Evolutionary conservation across 2,888 invertebrate genomes (phyloP).

Genomic region (Mycalesis mineus): DNA sequence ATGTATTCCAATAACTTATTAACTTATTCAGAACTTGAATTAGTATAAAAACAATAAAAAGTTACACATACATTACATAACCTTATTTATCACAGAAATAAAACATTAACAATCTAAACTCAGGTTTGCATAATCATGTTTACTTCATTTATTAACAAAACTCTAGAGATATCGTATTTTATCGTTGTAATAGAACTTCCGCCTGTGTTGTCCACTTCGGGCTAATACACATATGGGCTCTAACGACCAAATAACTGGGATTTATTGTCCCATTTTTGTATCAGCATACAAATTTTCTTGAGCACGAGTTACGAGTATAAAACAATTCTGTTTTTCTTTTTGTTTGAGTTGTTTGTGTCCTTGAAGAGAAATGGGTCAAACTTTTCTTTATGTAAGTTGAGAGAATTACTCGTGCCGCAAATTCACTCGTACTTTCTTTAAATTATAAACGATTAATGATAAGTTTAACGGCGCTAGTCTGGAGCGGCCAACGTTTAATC

Average conservation of each 20-base stretch:
- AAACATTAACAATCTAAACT: background rate
- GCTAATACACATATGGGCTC: background rate
- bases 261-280: slow-evolving; percentile 5
- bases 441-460: no score
- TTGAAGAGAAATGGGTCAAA: background rate
- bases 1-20: no score
- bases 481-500: no score
- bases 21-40: no score
- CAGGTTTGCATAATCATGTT: background rate
- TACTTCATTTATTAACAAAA: background rate
- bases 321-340: background rate
- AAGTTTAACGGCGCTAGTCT: no score
- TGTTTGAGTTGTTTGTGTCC: background rate
- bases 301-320: background rate
- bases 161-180: background rate
- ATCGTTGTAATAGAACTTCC: background rate
- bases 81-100: no score
- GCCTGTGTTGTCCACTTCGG: background rate
- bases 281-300: slow-evolving; percentile 3
- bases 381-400: background rate
- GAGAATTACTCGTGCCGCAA: no score
- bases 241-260: slow-evolving; percentile 9
- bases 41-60: no score
- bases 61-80: no score
- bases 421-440: no score